Base-by-base conservation (phyloP, 1,140 invertebrate genomes). In the Aradophagus sp. region DNA sequence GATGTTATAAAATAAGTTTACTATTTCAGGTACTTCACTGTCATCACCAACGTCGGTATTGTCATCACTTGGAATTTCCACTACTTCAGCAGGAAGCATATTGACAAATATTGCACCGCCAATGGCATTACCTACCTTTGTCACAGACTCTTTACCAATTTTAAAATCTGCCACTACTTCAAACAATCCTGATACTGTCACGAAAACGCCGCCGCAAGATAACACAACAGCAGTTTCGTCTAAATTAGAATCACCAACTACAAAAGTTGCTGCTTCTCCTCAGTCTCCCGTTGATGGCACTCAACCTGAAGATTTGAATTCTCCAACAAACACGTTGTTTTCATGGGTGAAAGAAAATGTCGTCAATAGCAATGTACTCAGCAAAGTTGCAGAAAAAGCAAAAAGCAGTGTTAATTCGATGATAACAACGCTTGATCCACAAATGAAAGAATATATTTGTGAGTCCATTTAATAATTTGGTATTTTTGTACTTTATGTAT, bases 391-490 rank as follows among this genome's bases (percentile, higher is more conserved):
- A 3, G 93, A 95, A 75, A 94, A 93, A 78, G 93, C 93, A 0
- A 94, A 93, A 84, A 93, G 86, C 78, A 94, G 93, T 6, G 91
- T 95, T 0, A 93, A 95, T 77, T 90, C 91, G 0, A 91, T 96
- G 87, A 95, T 96, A 23, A 95, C 93, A 11, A 95, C 93, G 11
- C 84, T 96, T 6, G 94, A 96, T 84, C 94, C 94, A 12, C 93
- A 95, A 81, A 95, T 96, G 94, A 93, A 91, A 79, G 92, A 95
- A 85, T 92, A 93, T 80, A 90, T 95, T 66, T 90, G 93, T 95
- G 88, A 11, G 29, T 31, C 8, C 8, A 23, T 23, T n/a, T n/a
- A n/a, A n/a, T n/a, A n/a, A n/a, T n/a, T n/a, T n/a, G n/a, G n/a
- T n/a, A n/a, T n/a, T n/a, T n/a, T n/a, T n/a, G n/a, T n/a, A n/a